Evolutionary conservation across 2,888 invertebrate species (phyloP).

Genomic region (Synanthedon andrenaeformis): DNA sequence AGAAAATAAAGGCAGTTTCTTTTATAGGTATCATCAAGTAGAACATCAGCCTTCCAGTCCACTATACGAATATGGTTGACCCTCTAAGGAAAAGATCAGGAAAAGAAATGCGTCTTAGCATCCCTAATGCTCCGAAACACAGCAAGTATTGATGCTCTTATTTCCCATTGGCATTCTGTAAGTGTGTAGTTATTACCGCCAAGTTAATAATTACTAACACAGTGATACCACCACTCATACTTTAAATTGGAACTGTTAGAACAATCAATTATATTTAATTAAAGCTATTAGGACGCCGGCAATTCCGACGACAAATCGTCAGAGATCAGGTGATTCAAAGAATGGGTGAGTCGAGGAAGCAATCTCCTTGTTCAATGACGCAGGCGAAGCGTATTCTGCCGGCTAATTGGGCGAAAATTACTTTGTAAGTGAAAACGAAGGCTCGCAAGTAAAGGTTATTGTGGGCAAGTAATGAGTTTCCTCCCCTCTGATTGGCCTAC

Average conservation of each 20-base stretch:
- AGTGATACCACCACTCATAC: too few relatives aligned
- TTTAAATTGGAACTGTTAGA: background rate
- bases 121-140: too few relatives aligned
- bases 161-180: too few relatives aligned
- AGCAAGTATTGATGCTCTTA: too few relatives aligned
- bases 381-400: conserved; percentile 36
- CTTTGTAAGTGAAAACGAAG: conserved; percentile 33
- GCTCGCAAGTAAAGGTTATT: conserved; percentile 8
- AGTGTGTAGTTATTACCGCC: too few relatives aligned
- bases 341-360: conserved; percentile 23
- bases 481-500: background rate
- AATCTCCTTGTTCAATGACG: conserved; percentile 46
- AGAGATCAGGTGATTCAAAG: conserved; percentile 16
- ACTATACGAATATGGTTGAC: too few relatives aligned
- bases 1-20: too few relatives aligned
- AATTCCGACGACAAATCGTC: background rate
- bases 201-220: too few relatives aligned
- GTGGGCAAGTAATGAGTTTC: background rate
- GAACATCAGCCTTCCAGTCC: too few relatives aligned
- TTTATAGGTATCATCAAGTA: too few relatives aligned
- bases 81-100: too few relatives aligned
- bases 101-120: too few relatives aligned
- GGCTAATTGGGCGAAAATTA: conserved; percentile 57
- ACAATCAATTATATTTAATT: background rate
- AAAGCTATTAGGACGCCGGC: background rate